Conservation (phyloP, 2,113 vertebrate genomes). For the Sturnira hondurensis region DNA sequence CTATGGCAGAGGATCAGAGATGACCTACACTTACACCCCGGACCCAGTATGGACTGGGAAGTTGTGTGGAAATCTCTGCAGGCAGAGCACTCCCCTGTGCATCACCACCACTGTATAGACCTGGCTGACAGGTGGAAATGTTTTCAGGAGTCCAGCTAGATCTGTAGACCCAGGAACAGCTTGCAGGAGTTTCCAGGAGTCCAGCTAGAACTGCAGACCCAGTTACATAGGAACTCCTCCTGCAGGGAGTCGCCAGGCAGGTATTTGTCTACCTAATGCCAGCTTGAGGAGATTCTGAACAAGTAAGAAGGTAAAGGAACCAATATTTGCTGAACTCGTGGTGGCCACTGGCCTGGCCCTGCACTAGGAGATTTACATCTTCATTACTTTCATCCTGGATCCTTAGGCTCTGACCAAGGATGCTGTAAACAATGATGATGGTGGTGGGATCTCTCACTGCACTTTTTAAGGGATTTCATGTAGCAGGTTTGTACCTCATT, state of each 20-base stretch:
- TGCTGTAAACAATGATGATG: not conserved
- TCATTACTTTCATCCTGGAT: not conserved
- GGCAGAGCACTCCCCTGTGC: rapidly evolving
- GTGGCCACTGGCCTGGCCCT: not conserved
- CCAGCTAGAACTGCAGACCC: rapidly evolving
- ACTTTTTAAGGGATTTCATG: not conserved
- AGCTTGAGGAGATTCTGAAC: not conserved
- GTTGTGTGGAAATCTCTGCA: rapidly evolving
- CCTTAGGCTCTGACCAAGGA: not conserved
- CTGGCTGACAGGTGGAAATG: not conserved
- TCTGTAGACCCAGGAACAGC: rapidly evolving
- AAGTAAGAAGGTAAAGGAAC: not conserved
- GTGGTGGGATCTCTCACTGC: rapidly evolving
- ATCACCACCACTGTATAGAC: rapidly evolving
- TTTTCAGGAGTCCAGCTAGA: not conserved
- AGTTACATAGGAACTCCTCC: not conserved
- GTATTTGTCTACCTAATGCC: not conserved
- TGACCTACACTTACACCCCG: not conserved
- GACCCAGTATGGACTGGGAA: rapidly evolving
- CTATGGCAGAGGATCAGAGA: not conserved
- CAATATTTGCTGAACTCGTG: not conserved
- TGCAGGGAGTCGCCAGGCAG: not conserved
- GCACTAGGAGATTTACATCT: not conserved
- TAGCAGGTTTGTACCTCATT: not conserved
- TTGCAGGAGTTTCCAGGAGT: not conserved